A percentile compares a stretch with the other conserved stretches of the same genome.
Evolutionary conservation across 2,797 vertebrate genomes (phyloP).

Genomic region (Spinibarbus caldwelli): DNA sequence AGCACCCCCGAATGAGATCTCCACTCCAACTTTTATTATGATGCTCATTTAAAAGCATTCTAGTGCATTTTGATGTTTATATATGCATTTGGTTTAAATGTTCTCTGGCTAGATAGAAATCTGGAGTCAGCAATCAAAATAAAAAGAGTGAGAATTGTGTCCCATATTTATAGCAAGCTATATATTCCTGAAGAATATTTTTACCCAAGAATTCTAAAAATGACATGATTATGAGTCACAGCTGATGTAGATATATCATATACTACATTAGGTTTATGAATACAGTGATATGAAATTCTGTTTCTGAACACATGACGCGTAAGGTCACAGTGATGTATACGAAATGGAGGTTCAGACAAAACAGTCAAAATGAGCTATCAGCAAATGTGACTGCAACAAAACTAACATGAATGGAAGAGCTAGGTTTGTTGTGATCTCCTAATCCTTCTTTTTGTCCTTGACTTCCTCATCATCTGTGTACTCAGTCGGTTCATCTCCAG

Average conservation of each 20-base stretch:
- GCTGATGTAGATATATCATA: slow-evolving; percentile 1
- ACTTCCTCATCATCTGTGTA: slow-evolving; percentile 94
- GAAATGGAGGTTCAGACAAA: slow-evolving; percentile 38
- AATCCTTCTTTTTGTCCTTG: slow-evolving; percentile 87
- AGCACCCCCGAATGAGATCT: neutral
- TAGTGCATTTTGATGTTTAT: neutral
- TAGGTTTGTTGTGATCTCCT: slow-evolving; percentile 52
- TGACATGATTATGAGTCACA: slow-evolving; percentile 12
- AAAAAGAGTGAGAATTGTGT: neutral
- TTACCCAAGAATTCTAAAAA: slow-evolving; percentile 22
- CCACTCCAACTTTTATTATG: neutral
- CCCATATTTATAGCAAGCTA: slow-evolving; percentile 18
- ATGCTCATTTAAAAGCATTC: neutral
- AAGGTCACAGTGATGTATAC: slow-evolving; percentile 36
- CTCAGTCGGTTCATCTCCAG: slow-evolving; percentile 89
- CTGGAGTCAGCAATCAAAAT: neutral
- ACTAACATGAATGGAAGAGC: slow-evolving; percentile 5
- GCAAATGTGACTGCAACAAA: slow-evolving; percentile 22
- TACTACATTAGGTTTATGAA: slow-evolving; percentile 12
- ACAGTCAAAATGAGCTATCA: slow-evolving; percentile 31
- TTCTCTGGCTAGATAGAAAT: slow-evolving; percentile 4
- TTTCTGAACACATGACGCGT: slow-evolving; percentile 27
- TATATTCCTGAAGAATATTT: neutral
- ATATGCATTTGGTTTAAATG: slow-evolving; percentile 2
- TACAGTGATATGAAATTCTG: slow-evolving; percentile 7